Base-by-base conservation (phyloP, 2,888 invertebrate species). In the Andrena flavipes region DNA sequence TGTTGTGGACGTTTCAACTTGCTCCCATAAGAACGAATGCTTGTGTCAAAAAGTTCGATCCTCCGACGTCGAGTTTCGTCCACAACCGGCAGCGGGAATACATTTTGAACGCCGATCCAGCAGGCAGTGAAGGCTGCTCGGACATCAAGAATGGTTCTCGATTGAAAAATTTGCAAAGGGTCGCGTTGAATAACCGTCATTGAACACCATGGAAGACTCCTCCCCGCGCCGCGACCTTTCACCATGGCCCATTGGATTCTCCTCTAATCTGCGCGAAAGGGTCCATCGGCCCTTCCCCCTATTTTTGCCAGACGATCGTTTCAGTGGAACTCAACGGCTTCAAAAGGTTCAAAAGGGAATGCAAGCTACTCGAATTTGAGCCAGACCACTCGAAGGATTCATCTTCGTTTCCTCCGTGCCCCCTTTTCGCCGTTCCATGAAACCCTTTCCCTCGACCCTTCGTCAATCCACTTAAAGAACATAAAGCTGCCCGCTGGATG, bases 371-470 rank as follows among this genome's bases (percentile, higher is more conserved):
- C 83, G 80, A 82, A 84, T 84, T 84, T 76, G 72, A 79, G 80
- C 79, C 80, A 84, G 84, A 84, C 84, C 79, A 75, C 84, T 84
- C 75, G 71, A 84, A 84, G 84, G 84, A 84, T 84, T 84, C 84
- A 76, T 76, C 84, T 64, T 84, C 74, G 63, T 71, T 49, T 62
- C 60, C 65, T 23, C 26, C 64, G 64, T 68, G 54, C 59, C 54
- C 42, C 42, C 16, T 42, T 65, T 74, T 64, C 76, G 29, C 42
- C 65, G 13, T 68, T 68, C 68, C 63, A 6, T 26, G 60, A 54
- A 71, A 78, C 64, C 69, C 76, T 72, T 71, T 65, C 23, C 29
- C 54, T 76, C 62, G 16, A n/a, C 74, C 69, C 70, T 74, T 68
- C 49, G 74, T 42, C 84, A 78, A 84, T 84, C 75, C 84, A 79